Percentiles rank a stretch among this genome's conserved stretches.
phyloP scores from a whole-genome alignment of 2,113 vertebrate genomes.

The Erinaceus europaeus region DNA sequence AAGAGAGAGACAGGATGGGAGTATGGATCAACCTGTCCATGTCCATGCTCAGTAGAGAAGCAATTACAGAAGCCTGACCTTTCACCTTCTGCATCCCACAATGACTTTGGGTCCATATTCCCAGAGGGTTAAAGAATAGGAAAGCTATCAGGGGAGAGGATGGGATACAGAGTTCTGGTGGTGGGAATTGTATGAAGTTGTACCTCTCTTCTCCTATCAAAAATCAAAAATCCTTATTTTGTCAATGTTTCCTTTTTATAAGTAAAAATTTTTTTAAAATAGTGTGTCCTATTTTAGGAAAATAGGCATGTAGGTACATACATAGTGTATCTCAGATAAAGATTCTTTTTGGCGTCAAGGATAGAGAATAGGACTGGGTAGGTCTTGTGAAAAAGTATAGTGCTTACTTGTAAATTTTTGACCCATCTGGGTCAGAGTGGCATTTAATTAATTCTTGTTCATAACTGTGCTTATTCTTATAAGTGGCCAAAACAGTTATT shows the following conservation, averaged over 20 bases:
- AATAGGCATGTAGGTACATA: neutral
- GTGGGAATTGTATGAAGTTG: too few relatives aligned
- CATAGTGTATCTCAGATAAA: neutral
- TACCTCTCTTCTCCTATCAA: too few relatives aligned
- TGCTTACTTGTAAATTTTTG: neutral
- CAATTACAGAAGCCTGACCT: too few relatives aligned
- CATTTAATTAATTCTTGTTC: neutral
- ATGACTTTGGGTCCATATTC: too few relatives aligned
- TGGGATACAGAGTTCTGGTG: too few relatives aligned
- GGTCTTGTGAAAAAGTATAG: neutral
- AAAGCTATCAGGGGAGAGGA: too few relatives aligned
- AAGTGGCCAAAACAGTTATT: slow-evolving; percentile 13
- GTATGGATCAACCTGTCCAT: too few relatives aligned
- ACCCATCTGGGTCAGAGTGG: neutral
- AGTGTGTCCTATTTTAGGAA: neutral
- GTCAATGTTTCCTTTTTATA: neutral
- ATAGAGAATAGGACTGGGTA: neutral
- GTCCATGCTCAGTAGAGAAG: too few relatives aligned
- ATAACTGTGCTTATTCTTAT: neutral
- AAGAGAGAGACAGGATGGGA: too few relatives aligned
- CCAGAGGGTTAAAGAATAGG: too few relatives aligned
- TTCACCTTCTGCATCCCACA: too few relatives aligned
- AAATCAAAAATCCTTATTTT: too few relatives aligned
- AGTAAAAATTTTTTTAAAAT: neutral
- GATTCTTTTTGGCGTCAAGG: neutral